Evolutionary conservation across 2,113 vertebrate genomes (phyloP).

Genomic region (Candoia aspera): DNA sequence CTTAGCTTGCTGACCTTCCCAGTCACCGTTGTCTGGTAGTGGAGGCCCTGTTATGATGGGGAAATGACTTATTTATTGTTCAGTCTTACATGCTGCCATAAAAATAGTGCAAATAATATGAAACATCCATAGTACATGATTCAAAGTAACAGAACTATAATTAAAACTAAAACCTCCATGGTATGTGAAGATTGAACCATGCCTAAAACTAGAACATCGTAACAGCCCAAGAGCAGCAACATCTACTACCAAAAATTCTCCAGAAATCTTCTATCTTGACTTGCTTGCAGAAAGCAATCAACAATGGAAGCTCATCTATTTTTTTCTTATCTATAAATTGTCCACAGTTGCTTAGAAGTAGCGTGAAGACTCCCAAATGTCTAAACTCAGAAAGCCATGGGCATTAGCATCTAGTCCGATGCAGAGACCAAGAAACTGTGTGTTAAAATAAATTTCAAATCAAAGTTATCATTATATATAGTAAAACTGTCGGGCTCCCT

Average conservation of each 20-base stretch:
- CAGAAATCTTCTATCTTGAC: not conserved
- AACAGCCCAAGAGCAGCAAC: not conserved
- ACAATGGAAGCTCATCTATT: not conserved
- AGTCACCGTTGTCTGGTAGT: slow-evolving; percentile 57
- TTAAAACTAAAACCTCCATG: not conserved
- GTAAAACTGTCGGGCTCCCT: not conserved
- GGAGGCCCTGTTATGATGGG: not conserved
- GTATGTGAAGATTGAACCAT: not conserved
- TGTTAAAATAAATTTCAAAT: not conserved
- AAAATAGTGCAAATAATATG: not conserved
- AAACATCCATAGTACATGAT: not conserved
- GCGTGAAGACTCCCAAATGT: not conserved
- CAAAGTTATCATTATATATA: not conserved
- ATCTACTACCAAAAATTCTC: not conserved
- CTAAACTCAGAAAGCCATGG: not conserved
- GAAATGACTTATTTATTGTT: not conserved
- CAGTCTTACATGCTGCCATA: not conserved
- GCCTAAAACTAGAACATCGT: not conserved
- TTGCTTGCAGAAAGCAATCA: not conserved
- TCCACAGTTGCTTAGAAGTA: not conserved
- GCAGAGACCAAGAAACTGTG: not conserved
- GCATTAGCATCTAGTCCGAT: not conserved
- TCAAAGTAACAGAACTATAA: not conserved
- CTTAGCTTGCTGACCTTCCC: slow-evolving; percentile 50
- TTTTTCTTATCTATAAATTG: not conserved